Base-by-base conservation (phyloP, 64 coral and sea anemone genomes). In the Montipora efflorescens region DNA sequence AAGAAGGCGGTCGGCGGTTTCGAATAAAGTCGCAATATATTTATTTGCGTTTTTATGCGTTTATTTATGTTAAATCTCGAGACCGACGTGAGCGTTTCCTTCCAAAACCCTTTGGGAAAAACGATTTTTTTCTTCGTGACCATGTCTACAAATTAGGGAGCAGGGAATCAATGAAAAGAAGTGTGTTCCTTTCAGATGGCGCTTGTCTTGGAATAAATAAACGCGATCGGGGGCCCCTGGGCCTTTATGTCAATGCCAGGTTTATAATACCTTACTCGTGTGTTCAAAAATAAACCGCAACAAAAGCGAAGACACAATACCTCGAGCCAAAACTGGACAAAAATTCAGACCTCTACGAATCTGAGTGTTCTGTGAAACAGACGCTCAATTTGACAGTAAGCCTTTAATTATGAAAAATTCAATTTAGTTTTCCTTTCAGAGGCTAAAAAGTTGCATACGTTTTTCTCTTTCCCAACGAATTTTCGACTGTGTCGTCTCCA, bases 141-240 rank as follows among this genome's bases (percentile, higher is more conserved):
- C 59, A 2, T 11, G 20, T 47, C 18, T n/a, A 84, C 43, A 69
- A 69, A 71, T 5, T 43, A 69, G 66, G 14, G 7, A 45, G 47
- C 82, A 11, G 62, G 7, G 66, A 49, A 19, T 59, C 23, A 11
- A 6, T 86, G 44, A 86, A 86, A 70, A 71, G 45, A 71, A 86
- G 62, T 70, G 62, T 86, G 82, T 86, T 67, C 46, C 62, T 51
- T 86, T 71, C 82, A 22, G 66, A 70, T 46, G 44, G 28, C 82
- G 82, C 82, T 62, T 86, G 82, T 64, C 82, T 3, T 71, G 62
- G 82, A 86, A 86, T 71, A 62, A 16, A 71, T 69, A 50, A 69
- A 71, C 82, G 45, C 66, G 8, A 71, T 67, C 8, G 10, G 66
- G 59, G 82, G 82, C 48, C 36, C 36, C 36, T 36, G 36, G 36